Evolutionary conservation across 2,113 vertebrate genomes (phyloP), one percentile per base, ranked within the genome.

Genomic region (Pongo pygmaeus): DNA sequence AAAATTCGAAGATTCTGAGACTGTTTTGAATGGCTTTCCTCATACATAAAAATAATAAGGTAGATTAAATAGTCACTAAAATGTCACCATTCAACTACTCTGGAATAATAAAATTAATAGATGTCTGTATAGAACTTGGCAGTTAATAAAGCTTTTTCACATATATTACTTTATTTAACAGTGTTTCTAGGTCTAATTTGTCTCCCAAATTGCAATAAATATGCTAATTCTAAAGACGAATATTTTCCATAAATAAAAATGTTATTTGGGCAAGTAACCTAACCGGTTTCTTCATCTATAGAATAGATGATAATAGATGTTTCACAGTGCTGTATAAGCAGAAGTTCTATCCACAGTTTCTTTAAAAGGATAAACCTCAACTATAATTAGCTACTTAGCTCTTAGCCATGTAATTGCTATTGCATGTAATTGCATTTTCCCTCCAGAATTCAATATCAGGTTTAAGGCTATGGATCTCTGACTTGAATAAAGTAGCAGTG

Each of bases 21-120:
- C 23, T 69, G 27, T 59, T 88, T 91, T 23, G 3, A 81, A 83
- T 69, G 14, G 14, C 6, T n/a, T 83, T 88, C 9, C 8, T 84
- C 16, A n/a, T 4, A 6, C 40, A 59, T 88, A 59, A 92, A 92
- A 92, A 92, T 70, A 92, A 50, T 43, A 50, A 69, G 30, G 40
- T 22, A 72, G 43, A 25, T 57, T 84, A 89, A 89, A 74, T 46
- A 69, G 27, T 61, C 84, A 52, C 38, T 67, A 70, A 92, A 64
- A 64, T 27, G 52, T 25, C 81, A 48, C 84, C 67, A 30, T 17
- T 25, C 59, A 77, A 61, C 22, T 46, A 16, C n/a, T 8, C 23
- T 79, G 16, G 27, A 46, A 70, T 89, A 96, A 79, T 80, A 88
- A 89, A 96, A 90, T n/a, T 74, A 40, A 86, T 74, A 72, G 79